Percentiles rank a stretch among this genome's conserved stretches.
phyloP scores from a whole-genome alignment of 2,113 vertebrate species.

The Nyctibius bracteatus region DNA sequence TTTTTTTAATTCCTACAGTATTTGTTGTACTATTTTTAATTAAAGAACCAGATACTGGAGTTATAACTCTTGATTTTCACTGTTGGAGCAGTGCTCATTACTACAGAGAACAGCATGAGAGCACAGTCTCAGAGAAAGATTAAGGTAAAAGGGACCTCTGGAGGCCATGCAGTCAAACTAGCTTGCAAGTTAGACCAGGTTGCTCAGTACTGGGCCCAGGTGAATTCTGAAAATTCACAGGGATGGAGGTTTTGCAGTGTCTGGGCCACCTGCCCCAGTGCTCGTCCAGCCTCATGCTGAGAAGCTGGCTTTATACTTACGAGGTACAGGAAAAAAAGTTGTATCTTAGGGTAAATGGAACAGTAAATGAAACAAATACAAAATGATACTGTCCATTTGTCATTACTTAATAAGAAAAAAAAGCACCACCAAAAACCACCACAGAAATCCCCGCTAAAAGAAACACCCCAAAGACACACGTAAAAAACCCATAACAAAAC shows the following conservation, averaged over 20 bases:
- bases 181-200: neutral
- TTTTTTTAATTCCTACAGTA: neutral
- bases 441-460: fast-evolving
- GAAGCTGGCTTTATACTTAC: neutral
- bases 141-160: neutral
- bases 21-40: neutral
- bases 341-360: neutral
- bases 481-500: neutral
- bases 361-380: neutral
- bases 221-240: neutral
- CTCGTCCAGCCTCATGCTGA: neutral
- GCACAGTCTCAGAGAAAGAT: neutral
- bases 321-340: neutral
- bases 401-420: neutral
- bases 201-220: neutral
- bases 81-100: neutral
- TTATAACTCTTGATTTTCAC: neutral
- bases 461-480: neutral
- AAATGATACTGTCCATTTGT: neutral
- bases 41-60: neutral
- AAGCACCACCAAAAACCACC: neutral
- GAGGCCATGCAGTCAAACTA: neutral
- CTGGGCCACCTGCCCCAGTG: too few species aligned
- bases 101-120: neutral
- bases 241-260: neutral